Evolutionary conservation across 2,888 invertebrate genomes (phyloP), one percentile per base, ranked within the genome.

Genomic region (Drosophila seclusa): DNA sequence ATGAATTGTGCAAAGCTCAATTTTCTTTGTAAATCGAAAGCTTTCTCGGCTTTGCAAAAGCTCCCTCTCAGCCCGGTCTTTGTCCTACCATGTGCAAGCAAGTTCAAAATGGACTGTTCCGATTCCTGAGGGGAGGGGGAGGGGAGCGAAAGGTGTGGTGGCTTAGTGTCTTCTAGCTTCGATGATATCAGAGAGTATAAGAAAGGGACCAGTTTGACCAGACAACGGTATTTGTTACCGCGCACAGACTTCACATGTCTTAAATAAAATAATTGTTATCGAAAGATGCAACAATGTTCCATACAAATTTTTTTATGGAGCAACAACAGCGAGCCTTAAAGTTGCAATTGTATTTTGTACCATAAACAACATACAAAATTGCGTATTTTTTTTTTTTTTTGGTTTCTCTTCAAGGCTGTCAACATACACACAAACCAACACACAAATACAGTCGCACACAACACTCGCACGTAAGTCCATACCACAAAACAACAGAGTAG

Each of bases 331-430:
- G 34, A 50, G 50, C 68, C 40, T n/a, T 32, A 48, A 49, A 62
- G n/a, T 32, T 24, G 24, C 24, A 38, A 38, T 40, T 48, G 31
- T 48, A 45, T 63, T 52, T 49, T 40, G 48, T 45, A 29, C 62
- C 31, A 66, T 50, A 68, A 75, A 64, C 45, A 68, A 78, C 60
- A 67, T 63, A 67, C 52, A 67, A 66, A 52, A 64, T 60, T 71
- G 68, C 63, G 67, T 79, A 63, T 81, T 65, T 21, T 40, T 2
- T 38, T 62, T 60, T 76, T 60, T 80, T 68, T 71, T 72, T 77
- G 55, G 63, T 54, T 71, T 76, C 87, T 89, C 85, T 82, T 87
- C 87, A 87, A 87, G 87, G 87, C 87, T 87, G 85, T 87, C 77
- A 82, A 67, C 76, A 73, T 54, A 58, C 36, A 53, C 40, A 60